Evolutionary conservation across 1,140 invertebrate species (phyloP).

Genomic region (Tetragnatha versicolor): DNA sequence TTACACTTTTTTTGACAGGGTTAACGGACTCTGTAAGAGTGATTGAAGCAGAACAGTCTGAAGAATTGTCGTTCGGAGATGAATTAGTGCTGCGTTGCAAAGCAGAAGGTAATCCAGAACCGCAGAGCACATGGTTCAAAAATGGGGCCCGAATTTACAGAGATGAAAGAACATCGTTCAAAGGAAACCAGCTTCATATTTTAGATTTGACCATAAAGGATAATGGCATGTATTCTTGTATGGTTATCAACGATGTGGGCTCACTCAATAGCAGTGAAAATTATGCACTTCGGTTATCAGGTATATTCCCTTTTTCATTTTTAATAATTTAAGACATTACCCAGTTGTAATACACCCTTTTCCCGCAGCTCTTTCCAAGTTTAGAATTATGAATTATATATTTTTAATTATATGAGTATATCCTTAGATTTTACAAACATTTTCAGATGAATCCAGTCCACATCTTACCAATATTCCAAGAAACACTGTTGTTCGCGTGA

Average conservation of each 20-base stretch:
- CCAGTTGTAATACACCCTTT: background rate
- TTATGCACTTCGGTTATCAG: constrained; percentile 69
- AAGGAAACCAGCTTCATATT: constrained; percentile 72
- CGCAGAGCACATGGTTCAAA: constrained; percentile 78
- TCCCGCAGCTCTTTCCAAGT: background rate
- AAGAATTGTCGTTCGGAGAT: constrained; percentile 68
- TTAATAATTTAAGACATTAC: background rate
- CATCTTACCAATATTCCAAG: constrained; percentile 69
- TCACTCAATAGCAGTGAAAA: constrained; percentile 68
- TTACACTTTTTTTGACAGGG: constrained; percentile 68
- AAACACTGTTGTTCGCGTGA: constrained; percentile 68
- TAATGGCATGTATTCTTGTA: constrained; percentile 77
- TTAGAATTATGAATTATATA: too few relatives aligned
- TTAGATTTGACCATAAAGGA: constrained; percentile 70
- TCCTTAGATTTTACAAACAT: background rate
- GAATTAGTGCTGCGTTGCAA: constrained; percentile 77
- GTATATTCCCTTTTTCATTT: constrained; percentile 64
- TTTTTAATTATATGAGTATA: background rate
- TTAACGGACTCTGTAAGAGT: constrained; percentile 72
- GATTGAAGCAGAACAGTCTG: constrained; percentile 68
- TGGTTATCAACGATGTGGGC: constrained; percentile 73
- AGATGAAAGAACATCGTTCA: constrained; percentile 70
- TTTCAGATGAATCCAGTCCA: constrained; percentile 69
- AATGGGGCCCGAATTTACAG: constrained; percentile 72
- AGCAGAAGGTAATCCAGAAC: constrained; percentile 76